These are phyloP conservation scores for Crotophaga sulcirostris DNA, from an alignment of 2,113 vertebrate genomes.

Conservation along the genomic window DNA sequence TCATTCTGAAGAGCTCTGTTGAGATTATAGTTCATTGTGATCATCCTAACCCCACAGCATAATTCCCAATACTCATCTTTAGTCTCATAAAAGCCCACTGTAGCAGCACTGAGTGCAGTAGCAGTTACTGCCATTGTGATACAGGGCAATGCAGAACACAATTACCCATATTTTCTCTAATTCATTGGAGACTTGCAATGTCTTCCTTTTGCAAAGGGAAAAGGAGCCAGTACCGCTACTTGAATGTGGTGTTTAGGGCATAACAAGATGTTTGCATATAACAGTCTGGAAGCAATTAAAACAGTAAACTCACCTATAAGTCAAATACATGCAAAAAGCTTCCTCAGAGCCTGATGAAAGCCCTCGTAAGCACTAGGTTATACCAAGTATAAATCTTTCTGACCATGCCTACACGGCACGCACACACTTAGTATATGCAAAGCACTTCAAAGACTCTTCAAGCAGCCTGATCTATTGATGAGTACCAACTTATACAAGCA, in stretches of 20 bases:
- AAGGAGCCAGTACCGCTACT: background rate
- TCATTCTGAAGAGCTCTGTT: background rate
- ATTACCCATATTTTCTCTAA: fast-evolving
- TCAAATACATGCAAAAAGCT: background rate
- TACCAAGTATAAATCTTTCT: background rate
- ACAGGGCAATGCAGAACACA: background rate
- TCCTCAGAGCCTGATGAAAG: background rate
- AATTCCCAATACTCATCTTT: background rate
- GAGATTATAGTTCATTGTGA: background rate
- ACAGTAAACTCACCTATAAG: background rate
- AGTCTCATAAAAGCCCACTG: background rate
- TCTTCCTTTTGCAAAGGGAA: background rate
- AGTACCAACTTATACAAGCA: background rate
- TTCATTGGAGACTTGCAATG: too few species aligned
- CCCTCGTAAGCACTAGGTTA: background rate
- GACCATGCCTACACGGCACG: background rate
- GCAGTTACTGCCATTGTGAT: background rate
- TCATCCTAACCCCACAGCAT: background rate
- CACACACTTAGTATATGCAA: background rate
- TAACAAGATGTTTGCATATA: background rate
- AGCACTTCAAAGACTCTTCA: background rate
- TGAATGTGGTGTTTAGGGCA: background rate
- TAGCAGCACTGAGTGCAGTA: background rate
- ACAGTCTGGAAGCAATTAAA: background rate
- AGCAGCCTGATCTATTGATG: background rate